Percentiles rank a stretch among this genome's conserved stretches.
Conservation (phyloP, 2,113 vertebrate species). For the Echinops telfairi region DNA sequence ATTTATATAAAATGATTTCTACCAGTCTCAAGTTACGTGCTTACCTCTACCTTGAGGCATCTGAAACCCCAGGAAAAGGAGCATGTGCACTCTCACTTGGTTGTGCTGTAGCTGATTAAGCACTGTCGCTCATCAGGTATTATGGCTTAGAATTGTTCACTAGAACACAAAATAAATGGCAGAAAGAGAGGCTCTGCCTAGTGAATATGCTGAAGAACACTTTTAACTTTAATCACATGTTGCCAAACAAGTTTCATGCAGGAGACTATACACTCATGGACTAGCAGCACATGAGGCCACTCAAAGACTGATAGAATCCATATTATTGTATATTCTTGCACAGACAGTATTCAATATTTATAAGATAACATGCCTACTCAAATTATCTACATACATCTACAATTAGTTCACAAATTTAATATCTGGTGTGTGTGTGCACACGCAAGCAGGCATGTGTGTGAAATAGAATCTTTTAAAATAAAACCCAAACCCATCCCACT, state of each 20-base stretch:
- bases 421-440: not conserved
- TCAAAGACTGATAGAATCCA: constrained; percentile 8
- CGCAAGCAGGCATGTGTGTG: no score
- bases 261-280: not conserved
- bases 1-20: not conserved
- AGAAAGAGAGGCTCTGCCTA: not conserved
- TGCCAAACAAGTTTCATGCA: not conserved
- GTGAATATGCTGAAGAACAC: not conserved
- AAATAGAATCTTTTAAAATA: no score
- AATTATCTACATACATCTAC: constrained; percentile 21
- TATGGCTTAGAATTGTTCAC: not conserved
- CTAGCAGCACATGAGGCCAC: not conserved
- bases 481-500: no score
- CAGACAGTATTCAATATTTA: constrained; percentile 25
- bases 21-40: not conserved
- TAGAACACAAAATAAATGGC: not conserved
- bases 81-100: not conserved
- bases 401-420: not conserved
- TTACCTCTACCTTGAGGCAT: not conserved
- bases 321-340: constrained; percentile 36
- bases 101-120: constrained; percentile 5
- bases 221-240: constrained; percentile 34
- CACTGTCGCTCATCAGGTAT: not conserved
- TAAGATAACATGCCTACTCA: constrained; percentile 26
- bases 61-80: not conserved